Conservation (phyloP, 2,797 vertebrate species). For the Parauchenoglanis ngamensis region DNA sequence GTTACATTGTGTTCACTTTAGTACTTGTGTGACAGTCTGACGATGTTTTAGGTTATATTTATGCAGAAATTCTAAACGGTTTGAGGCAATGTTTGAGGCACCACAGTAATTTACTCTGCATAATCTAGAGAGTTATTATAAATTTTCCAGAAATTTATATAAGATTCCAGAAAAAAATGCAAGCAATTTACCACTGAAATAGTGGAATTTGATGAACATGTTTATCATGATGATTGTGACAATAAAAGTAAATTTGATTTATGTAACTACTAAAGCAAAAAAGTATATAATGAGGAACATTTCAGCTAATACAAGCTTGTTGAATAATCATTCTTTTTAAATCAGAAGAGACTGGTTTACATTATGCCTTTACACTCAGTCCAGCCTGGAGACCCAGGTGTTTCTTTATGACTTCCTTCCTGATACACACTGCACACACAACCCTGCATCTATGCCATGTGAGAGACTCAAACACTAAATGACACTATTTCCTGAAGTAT, state of each 20-base stretch:
- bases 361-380: background rate
- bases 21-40: too few relatives aligned
- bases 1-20: too few relatives aligned
- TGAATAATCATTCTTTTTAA: background rate
- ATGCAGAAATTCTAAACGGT: too few relatives aligned
- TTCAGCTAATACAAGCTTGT: background rate
- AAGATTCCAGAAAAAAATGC: background rate
- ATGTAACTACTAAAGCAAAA: background rate
- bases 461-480: background rate
- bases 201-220: background rate
- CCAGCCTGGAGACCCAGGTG: background rate
- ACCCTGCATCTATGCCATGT: background rate
- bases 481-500: background rate
- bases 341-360: background rate
- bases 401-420: constrained; percentile 13
- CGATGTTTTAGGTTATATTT: too few relatives aligned
- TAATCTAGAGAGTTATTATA: background rate
- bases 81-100: too few relatives aligned
- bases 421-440: constrained; percentile 14
- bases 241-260: too few relatives aligned
- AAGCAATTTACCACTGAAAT: background rate
- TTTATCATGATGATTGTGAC: background rate
- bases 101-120: background rate
- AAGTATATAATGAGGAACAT: background rate
- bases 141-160: background rate